Percentiles rank a stretch among this genome's conserved stretches.
phyloP scores from a whole-genome alignment of 1,140 invertebrate species.

The Penaeus vannamei region DNA sequence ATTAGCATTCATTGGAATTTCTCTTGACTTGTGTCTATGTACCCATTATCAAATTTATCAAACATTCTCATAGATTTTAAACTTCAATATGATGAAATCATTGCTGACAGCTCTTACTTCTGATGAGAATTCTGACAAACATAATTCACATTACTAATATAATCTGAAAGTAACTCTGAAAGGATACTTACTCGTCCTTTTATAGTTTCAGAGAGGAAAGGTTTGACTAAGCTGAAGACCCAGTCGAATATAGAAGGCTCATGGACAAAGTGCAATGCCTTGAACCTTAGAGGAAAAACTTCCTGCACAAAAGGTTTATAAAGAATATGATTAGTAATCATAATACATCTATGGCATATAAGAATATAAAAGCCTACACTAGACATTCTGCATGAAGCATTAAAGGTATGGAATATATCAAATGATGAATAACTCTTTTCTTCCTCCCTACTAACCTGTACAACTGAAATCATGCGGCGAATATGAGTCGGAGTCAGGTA shows the following conservation, averaged over 20 bases:
- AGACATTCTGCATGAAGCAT: background rate
- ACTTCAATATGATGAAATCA: no score
- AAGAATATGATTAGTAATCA: background rate
- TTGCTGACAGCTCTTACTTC: no score
- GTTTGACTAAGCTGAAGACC: constrained; percentile 56
- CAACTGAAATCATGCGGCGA: constrained; percentile 64
- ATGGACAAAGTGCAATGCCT: constrained; percentile 55
- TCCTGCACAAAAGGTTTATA: constrained; percentile 32
- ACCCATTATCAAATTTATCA: no score
- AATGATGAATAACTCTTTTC: no score
- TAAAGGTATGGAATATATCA: background rate
- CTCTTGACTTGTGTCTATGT: no score
- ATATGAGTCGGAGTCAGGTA: constrained; percentile 64
- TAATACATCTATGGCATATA: background rate
- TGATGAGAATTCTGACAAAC: no score
- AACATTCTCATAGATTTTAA: no score
- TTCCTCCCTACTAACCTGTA: constrained; percentile 47
- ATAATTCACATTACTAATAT: background rate
- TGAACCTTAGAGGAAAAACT: constrained; percentile 56
- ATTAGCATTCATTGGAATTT: no score
- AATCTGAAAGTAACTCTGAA: background rate
- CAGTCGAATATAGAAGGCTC: constrained; percentile 61
- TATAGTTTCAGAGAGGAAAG: constrained; percentile 58
- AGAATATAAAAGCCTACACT: background rate
- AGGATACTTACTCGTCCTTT: constrained; percentile 50